Percentiles rank a stretch among this genome's conserved stretches.
These are phyloP conservation scores for Drosophila longiperda DNA, from an alignment of 2,888 invertebrate species.

Conservation along the genomic window DNA sequence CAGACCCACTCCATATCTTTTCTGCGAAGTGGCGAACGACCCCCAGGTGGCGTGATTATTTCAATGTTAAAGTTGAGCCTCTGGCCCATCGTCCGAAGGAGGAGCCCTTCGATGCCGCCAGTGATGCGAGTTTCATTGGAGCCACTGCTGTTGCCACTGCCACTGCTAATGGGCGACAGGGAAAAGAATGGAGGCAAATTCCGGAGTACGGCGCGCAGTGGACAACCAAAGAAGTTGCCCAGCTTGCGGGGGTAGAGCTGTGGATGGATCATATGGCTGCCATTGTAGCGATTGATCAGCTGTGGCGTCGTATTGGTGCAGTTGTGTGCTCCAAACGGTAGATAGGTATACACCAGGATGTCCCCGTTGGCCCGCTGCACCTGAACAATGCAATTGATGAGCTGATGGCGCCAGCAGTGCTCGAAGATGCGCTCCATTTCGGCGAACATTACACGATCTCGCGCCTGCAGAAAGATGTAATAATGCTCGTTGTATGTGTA, in stretches of 20 bases:
- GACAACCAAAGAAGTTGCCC: slow-evolving; percentile 70
- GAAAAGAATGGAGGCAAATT: slow-evolving; percentile 56
- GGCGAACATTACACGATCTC: slow-evolving; percentile 47
- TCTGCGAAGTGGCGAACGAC: slow-evolving; percentile 15
- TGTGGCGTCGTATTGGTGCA: slow-evolving; percentile 56
- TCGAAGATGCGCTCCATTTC: slow-evolving; percentile 74
- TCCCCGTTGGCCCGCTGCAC: slow-evolving; percentile 70
- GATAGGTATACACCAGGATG: slow-evolving; percentile 75
- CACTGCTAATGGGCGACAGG: slow-evolving; percentile 20
- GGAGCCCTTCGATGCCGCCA: slow-evolving; percentile 68
- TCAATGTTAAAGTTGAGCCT: slow-evolving; percentile 63
- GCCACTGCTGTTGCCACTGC: background rate
- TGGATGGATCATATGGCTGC: slow-evolving; percentile 42
- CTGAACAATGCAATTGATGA: slow-evolving; percentile 79
- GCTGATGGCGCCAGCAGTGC: slow-evolving; percentile 78
- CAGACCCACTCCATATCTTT: slow-evolving; percentile 65
- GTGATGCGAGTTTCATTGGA: slow-evolving; percentile 6
- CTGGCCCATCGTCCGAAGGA: slow-evolving; percentile 56
- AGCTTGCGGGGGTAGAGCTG: slow-evolving; percentile 69
- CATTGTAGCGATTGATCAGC: slow-evolving; percentile 65
- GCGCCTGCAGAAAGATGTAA: slow-evolving; percentile 74
- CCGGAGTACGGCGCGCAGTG: slow-evolving; percentile 54
- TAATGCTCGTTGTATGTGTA: slow-evolving; percentile 77
- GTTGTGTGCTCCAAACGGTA: slow-evolving; percentile 60
- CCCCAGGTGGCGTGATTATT: slow-evolving; percentile 14